These are phyloP conservation scores for Procambarus virginalis DNA, from an alignment of 1,140 invertebrate species.

Conservation along the genomic window DNA sequence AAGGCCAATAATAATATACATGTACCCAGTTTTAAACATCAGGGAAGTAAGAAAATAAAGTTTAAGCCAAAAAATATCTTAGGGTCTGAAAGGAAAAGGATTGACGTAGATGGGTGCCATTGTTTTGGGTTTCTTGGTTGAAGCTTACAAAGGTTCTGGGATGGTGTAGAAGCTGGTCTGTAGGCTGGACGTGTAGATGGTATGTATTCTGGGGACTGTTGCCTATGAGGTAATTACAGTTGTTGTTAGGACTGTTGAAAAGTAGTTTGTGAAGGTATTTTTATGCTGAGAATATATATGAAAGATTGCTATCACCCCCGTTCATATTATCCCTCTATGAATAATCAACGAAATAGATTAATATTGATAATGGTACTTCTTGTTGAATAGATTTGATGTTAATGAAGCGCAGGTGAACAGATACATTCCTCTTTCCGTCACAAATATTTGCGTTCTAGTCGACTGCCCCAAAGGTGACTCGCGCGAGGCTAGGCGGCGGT, in stretches of 20 bases:
- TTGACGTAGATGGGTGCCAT: conserved; percentile 17
- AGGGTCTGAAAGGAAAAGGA: conserved; percentile 18
- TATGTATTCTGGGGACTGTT: conserved; percentile 18
- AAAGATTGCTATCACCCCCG: conserved; percentile 45
- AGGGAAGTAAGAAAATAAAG: conserved; percentile 17
- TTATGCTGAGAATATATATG: conserved; percentile 49
- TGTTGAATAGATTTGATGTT: conserved; percentile 49
- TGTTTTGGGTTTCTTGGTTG: conserved; percentile 36
- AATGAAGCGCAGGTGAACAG: conserved; percentile 43
- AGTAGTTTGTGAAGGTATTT: conserved; percentile 51
- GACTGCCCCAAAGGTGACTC: conserved; percentile 36
- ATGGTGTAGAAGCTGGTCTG: conserved; percentile 15
- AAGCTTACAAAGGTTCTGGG: conserved; percentile 4
- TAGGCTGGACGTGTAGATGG: conserved; percentile 28
- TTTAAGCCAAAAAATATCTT: conserved; percentile 8
- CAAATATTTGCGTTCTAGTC: conserved; percentile 54
- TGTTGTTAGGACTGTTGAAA: conserved; percentile 51
- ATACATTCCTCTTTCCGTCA: conserved; percentile 60
- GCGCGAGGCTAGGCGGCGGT: conserved; percentile 47
- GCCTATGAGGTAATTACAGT: conserved; percentile 13
- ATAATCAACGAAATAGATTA: conserved; percentile 62
- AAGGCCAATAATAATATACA: conserved; percentile 12
- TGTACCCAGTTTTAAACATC: conserved; percentile 24
- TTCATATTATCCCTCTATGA: conserved; percentile 49
- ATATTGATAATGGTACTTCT: conserved; percentile 55